Conservation (phyloP, 2,888 invertebrate genomes). For the Athrips mouffetella region DNA sequence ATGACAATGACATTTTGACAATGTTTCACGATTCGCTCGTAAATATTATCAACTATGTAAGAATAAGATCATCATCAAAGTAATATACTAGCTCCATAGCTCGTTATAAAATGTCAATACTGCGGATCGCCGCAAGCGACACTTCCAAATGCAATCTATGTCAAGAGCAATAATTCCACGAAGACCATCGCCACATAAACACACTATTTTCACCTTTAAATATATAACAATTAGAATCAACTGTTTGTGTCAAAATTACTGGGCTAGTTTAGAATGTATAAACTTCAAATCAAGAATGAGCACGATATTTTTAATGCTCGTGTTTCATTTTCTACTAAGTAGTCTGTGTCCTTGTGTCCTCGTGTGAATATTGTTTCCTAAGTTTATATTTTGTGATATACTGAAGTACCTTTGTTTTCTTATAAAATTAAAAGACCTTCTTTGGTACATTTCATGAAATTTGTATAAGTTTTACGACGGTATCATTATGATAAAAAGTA, state of each 20-base stretch:
- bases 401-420: no score
- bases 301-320: no score
- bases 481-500: no score
- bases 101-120: slow-evolving; percentile 40
- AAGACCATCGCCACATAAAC: background rate
- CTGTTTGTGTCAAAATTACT: slow-evolving; percentile 12
- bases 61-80: slow-evolving; percentile 14
- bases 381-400: no score
- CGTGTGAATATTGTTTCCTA: background rate
- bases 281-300: slow-evolving; percentile 41
- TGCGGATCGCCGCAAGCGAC: slow-evolving; percentile 38
- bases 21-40: slow-evolving; percentile 7
- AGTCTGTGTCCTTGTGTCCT: no score
- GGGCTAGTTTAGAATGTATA: slow-evolving; percentile 29
- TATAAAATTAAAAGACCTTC: no score
- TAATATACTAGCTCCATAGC: slow-evolving; percentile 3
- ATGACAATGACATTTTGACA: slow-evolving; percentile 14
- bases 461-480: background rate
- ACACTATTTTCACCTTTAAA: background rate
- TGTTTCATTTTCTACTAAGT: no score
- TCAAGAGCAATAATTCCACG: slow-evolving; percentile 41
- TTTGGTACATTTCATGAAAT: background rate
- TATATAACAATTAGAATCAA: no score
- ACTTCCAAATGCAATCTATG: slow-evolving; percentile 46
- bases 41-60: slow-evolving; percentile 8